Evolutionary conservation across 2,888 invertebrate species (phyloP), one percentile per base, ranked within the genome.

Genomic region (Polylopha cassiicola): DNA sequence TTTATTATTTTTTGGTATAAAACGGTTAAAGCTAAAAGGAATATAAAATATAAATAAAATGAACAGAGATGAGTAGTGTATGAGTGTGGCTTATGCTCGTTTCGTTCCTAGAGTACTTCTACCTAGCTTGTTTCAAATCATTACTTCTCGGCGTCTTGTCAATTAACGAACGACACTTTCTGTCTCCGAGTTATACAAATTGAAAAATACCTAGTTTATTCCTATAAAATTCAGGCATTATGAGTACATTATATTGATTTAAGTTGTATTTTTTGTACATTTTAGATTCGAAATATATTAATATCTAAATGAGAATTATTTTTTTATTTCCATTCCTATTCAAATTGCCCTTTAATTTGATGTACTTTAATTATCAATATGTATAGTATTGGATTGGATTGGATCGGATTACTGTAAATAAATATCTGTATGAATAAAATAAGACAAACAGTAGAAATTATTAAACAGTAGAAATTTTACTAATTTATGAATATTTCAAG

Each of bases 241-340:
- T 74, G 87, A 87, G 87, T 88, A 89, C 88, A 88, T 87, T 87
- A 87, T 82, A 85, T 86, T 73, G 73, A 57, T 79, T 88, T 89
- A 89, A 89, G 82, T 89, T 88, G 89, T 89, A 89, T 89, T 89
- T 89, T 89, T 89, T 89, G 89, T 89, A 89, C 89, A 89, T 89
- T 89, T 89, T 89, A 89, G 88, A 89, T 89, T 89, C 89, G 87
- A 89, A 89, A 89, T 89, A 89, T 89, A 89, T 89, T 86, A 86
- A 87, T 87, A 87, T 86, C 84, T 86, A 84, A 85, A 86, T 77
- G 63, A 67, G 48, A 57, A 46, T 58, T 46, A 64, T 69, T 65
- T 51, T 36, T 16, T 4, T 7, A 8, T 21, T 11, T 2, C 7
- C 13, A 1, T 33, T 3, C 17, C 5, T 21, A 6, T 15, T 11